Base-by-base conservation (phyloP, 2,888 invertebrate genomes). In the Protodeltote pygarga region DNA sequence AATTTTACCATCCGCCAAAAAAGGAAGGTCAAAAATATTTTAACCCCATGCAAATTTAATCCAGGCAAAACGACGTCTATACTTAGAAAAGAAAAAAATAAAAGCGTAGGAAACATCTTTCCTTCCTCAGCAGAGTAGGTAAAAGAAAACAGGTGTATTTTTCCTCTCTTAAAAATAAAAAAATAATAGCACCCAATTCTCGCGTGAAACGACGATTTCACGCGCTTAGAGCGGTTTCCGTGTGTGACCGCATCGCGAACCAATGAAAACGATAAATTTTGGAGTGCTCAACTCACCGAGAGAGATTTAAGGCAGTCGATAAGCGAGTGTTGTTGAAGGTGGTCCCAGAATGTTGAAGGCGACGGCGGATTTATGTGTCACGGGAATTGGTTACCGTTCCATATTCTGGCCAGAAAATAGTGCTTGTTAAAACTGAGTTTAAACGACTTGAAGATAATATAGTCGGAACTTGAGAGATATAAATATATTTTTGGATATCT, bases 251-350 rank as follows among this genome's bases (percentile, higher is more conserved):
- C 65, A 71, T 44, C 40, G 44, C 40, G 53, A 66, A 71, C 67
- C 75, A 62, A 72, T 73, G 71, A 68, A 60, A 57, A 71, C 71
- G 57, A 66, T 66, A 66, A 66, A 66, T 79, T 75, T 64, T 44
- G 63, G 67, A 50, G 77, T 78, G 78, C 65, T 80, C 80, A 82
- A 78, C 82, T 80, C 77, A 73, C 75, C 73, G 81, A 73, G 72
- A 81, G 75, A 85, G 84, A 85, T 85, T 84, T 85, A 83, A 79
- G 76, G 77, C 68, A 77, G 79, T 65, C 81, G 82, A 83, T 83
- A 81, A 76, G 79, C 74, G 78, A 75, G 71, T 79, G 81, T 79
- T 78, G 79, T 76, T 72, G 71, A 76, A 65, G 73, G 71, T 75
- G 69, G 68, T 65, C 67, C 64, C 73, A 57, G 58, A 66, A 60